Percentiles rank a stretch among this genome's conserved stretches.
These are phyloP conservation scores for Barbus barbus DNA, from an alignment of 2,113 vertebrate species.

Conservation along the genomic window DNA sequence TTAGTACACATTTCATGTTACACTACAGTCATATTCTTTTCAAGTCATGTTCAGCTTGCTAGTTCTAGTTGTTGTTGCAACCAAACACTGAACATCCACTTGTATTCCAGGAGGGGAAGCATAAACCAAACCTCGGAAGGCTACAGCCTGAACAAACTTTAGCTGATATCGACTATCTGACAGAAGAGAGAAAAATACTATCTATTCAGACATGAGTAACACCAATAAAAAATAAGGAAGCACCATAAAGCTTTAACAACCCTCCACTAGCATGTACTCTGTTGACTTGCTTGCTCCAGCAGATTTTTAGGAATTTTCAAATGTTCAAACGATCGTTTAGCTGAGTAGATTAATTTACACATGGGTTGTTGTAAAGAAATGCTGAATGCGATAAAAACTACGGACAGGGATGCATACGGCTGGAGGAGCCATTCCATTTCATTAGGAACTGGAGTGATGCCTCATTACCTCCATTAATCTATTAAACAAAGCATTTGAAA, in stretches of 20 bases:
- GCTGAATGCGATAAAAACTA: slow-evolving; percentile 68
- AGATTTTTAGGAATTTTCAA: slow-evolving; percentile 57
- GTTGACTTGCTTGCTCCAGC: slow-evolving; percentile 63
- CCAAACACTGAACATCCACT: background rate
- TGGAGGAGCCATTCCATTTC: slow-evolving; percentile 51
- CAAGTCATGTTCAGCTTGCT: background rate
- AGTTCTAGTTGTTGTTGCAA: background rate
- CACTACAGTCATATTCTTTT: background rate
- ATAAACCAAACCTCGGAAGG: slow-evolving; percentile 21
- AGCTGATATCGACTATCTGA: slow-evolving; percentile 11
- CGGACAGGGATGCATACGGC: slow-evolving; percentile 44
- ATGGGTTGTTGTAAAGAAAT: slow-evolving; percentile 63
- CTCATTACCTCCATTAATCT: slow-evolving; percentile 58
- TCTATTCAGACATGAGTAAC: slow-evolving; percentile 33
- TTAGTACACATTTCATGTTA: slow-evolving; percentile 11
- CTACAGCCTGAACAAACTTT: slow-evolving; percentile 31
- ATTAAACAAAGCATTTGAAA: slow-evolving; percentile 54
- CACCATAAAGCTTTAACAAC: slow-evolving; percentile 40
- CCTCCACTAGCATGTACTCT: slow-evolving; percentile 58
- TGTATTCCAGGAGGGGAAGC: slow-evolving; percentile 5
- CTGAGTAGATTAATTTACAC: slow-evolving; percentile 72
- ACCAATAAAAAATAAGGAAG: slow-evolving; percentile 34
- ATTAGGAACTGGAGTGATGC: slow-evolving; percentile 47
- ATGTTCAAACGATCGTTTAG: slow-evolving; percentile 63
- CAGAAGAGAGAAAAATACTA: slow-evolving; percentile 14